Percentiles rank a stretch among this genome's conserved stretches.
Evolutionary conservation across 2,888 invertebrate genomes (phyloP).

Genomic region (Prosopocoilus inquinatus): DNA sequence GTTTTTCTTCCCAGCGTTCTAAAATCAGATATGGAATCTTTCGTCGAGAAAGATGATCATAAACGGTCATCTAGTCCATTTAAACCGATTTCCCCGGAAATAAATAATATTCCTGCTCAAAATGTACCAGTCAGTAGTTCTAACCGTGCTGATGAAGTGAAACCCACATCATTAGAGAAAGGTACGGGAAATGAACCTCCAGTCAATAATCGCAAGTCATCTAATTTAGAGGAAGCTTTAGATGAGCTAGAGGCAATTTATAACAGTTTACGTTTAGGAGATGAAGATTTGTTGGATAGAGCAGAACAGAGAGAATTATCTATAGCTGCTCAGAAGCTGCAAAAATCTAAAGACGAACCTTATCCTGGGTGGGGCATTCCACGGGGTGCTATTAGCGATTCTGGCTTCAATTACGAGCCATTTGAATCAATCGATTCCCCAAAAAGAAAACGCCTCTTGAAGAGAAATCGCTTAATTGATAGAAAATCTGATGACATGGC

Average conservation of each 20-base stretch:
- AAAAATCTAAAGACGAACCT: slow-evolving; percentile 32
- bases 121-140: slow-evolving; percentile 8
- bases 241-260: slow-evolving; percentile 90
- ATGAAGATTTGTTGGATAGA: slow-evolving; percentile 77
- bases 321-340: slow-evolving; percentile 38
- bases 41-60: slow-evolving; percentile 3
- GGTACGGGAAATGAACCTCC: slow-evolving; percentile 41
- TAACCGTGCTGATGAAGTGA: slow-evolving; percentile 53
- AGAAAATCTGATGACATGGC: slow-evolving; percentile 79
- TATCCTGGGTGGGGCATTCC: slow-evolving; percentile 33
- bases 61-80: slow-evolving; percentile 21
- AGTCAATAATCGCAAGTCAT: slow-evolving; percentile 60
- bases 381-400: slow-evolving; percentile 47
- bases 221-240: slow-evolving; percentile 83
- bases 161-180: slow-evolving; percentile 14
- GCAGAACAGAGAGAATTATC: slow-evolving; percentile 69
- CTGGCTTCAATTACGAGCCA: slow-evolving; percentile 47
- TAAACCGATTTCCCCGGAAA: slow-evolving; percentile 23
- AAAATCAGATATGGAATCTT: slow-evolving; percentile 24
- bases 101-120: background rate
- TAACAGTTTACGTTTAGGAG: slow-evolving; percentile 80
- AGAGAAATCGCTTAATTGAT: slow-evolving; percentile 59
- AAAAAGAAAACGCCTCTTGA: slow-evolving; percentile 37
- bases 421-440: slow-evolving; percentile 42
- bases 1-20: slow-evolving; percentile 43